phyloP scores from a whole-genome alignment of 2,888 invertebrate genomes.

The Morpho deidamia region DNA sequence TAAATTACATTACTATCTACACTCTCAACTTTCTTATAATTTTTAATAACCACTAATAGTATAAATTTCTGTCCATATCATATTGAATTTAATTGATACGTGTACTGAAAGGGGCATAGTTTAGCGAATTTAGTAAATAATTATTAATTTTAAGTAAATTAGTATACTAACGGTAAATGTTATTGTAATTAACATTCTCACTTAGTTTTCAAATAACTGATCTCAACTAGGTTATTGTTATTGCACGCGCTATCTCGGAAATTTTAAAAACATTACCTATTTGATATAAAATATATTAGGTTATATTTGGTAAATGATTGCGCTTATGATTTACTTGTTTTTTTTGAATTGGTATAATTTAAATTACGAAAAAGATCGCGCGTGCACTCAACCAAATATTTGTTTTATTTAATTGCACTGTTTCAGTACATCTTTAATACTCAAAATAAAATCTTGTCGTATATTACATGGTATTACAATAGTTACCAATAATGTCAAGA shows the following conservation, averaged over 20 bases:
- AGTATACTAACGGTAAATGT: slow-evolving; percentile 25
- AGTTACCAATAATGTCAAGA: too few species aligned
- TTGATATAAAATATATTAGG: too few species aligned
- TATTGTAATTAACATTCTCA: slow-evolving; percentile 16
- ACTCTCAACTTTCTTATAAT: too few species aligned
- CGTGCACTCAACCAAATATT: slow-evolving; percentile 12
- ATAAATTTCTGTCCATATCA: slow-evolving; percentile 1
- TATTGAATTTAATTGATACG: slow-evolving; percentile 7
- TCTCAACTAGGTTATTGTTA: slow-evolving; percentile 36
- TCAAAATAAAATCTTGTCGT: too few species aligned
- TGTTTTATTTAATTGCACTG: slow-evolving; percentile 4
- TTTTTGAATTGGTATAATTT: background rate
- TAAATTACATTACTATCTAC: too few species aligned
- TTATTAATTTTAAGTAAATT: slow-evolving; percentile 15
- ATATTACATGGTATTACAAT: too few species aligned
- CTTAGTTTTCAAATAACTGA: slow-evolving; percentile 39
- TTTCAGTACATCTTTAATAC: too few species aligned
- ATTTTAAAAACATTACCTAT: background rate
- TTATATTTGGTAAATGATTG: background rate
- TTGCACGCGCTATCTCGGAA: slow-evolving; percentile 1
- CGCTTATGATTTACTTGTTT: background rate
- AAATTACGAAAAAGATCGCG: background rate
- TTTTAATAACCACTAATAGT: too few species aligned
- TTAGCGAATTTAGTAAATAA: slow-evolving; percentile 20
- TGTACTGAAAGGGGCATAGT: background rate